phyloP scores from a whole-genome alignment of 2,888 invertebrate species.

The Dolichopus griseipennis region DNA sequence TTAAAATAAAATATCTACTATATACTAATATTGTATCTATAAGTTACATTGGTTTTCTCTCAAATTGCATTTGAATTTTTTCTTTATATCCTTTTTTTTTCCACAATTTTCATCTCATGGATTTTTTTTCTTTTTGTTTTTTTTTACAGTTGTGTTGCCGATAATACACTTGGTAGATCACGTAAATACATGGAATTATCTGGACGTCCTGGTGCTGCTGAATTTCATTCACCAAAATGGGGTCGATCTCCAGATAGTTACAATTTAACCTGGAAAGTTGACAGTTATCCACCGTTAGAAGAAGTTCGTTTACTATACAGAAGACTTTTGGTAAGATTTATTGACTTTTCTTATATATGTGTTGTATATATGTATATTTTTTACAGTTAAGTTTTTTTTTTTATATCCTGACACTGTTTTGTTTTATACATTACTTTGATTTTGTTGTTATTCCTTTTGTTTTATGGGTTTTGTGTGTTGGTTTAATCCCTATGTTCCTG shows the following conservation, averaged over 20 bases:
- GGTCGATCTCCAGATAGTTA: conserved; percentile 53
- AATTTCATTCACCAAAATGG: conserved; percentile 58
- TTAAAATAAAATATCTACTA: background rate
- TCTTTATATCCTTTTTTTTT: background rate
- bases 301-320: conserved; percentile 61
- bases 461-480: background rate
- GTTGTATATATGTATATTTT: too few species aligned
- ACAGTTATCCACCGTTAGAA: conserved; percentile 63
- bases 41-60: background rate
- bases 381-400: background rate
- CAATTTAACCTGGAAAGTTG: conserved; percentile 60
- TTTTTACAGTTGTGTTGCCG: conserved; percentile 55
- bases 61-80: background rate
- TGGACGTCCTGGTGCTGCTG: conserved; percentile 60
- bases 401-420: background rate
- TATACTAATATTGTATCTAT: background rate
- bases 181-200: conserved; percentile 63
- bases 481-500: background rate
- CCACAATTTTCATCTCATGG: background rate
- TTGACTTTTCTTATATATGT: conserved; percentile 47
- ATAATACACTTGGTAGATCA: conserved; percentile 58
- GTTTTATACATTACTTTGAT: background rate
- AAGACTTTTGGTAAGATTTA: conserved; percentile 52
- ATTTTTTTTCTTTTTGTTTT: conserved; percentile 17
- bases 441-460: background rate